phyloP scores from a whole-genome alignment of 2,888 invertebrate species.

The Diloba caeruleocephala region DNA sequence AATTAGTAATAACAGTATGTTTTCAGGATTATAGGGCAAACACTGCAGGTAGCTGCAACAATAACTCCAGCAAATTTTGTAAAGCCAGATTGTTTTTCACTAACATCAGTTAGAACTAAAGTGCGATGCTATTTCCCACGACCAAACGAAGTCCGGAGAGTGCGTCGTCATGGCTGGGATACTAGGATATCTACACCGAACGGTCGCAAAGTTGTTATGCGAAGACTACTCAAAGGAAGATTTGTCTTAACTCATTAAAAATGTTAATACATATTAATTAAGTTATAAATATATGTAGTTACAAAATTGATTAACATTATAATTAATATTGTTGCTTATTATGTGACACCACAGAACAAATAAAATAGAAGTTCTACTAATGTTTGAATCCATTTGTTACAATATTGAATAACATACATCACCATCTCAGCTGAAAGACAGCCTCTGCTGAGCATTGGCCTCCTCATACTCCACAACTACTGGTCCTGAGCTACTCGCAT shows the following conservation, averaged over 20 bases:
- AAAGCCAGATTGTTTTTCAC: conserved; percentile 68
- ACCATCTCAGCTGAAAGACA: too few relatives aligned
- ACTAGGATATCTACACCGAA: conserved; percentile 91
- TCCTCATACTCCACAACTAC: too few relatives aligned
- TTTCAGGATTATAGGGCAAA: conserved; percentile 72
- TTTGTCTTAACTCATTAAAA: conserved; percentile 91
- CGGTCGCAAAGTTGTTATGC: conserved; percentile 93
- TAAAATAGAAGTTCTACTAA: too few relatives aligned
- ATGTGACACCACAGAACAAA: too few relatives aligned
- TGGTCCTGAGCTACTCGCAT: too few relatives aligned
- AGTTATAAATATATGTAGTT: not conserved
- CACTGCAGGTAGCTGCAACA: conserved; percentile 63
- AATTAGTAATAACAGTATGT: conserved; percentile 20
- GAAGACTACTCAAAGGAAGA: conserved; percentile 93
- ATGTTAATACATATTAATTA: not conserved
- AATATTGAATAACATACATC: too few relatives aligned
- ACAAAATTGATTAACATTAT: too few relatives aligned
- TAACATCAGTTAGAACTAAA: conserved; percentile 79
- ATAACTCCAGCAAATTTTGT: conserved; percentile 65
- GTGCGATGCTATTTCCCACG: conserved; percentile 93
- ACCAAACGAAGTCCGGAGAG: conserved; percentile 92
- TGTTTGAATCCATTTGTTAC: too few relatives aligned
- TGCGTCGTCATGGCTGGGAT: conserved; percentile 92
- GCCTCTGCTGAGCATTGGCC: too few relatives aligned
- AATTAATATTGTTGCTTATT: too few relatives aligned